Evolutionary conservation across 37 sponge, comb jelly and placozoan species (phyloP), one percentile per base, ranked within the genome.

Genomic region (Crambe crambe): DNA sequence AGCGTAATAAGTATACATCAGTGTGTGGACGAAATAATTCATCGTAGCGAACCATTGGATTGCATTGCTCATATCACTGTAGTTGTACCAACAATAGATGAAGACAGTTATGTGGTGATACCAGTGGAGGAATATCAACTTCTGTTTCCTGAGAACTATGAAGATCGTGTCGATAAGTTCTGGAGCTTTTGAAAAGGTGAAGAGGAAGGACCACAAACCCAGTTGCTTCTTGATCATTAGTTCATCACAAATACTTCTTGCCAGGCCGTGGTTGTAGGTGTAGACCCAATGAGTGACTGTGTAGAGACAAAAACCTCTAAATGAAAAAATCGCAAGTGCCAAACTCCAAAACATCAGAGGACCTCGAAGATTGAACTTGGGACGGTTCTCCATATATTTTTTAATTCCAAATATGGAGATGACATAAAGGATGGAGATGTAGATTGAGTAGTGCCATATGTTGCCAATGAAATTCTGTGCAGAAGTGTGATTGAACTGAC

Each of bases 31-130:
- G 37, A 83, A 40, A 65, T 88, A 92, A 83, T 97, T 97, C 72
- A 97, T 86, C 12, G 58, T 58, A 26, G 62, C 57, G 80, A 95
- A 95, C 93, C 92, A 88, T 15, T 85, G 87, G 1, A 68, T 81
- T 38, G 83, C 30, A 21, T 58, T 5, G 30, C 63, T 65, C 37
- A 39, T 8, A 3, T 61, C 8, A 2, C 41, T 84, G 63, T 87
- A 92, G 51, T 36, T 29, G 81, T 85, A 97, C 90, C 90, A 97
- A 84, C 90, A 86, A 83, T 92, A 97, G 31, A 91, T 68, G 67
- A 95, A 86, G 32, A 97, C 98, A 15, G 98, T 95, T 75, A 92
- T 84, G 76, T 97, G 98, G 63, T 97, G 98, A 72, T 97, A 97
- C 98, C 95, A 94, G 86, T 97, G 98, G 1, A 97, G 89, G 43